phyloP scores from a whole-genome alignment of 2,888 invertebrate genomes.

The Heterodera filipjevi region DNA sequence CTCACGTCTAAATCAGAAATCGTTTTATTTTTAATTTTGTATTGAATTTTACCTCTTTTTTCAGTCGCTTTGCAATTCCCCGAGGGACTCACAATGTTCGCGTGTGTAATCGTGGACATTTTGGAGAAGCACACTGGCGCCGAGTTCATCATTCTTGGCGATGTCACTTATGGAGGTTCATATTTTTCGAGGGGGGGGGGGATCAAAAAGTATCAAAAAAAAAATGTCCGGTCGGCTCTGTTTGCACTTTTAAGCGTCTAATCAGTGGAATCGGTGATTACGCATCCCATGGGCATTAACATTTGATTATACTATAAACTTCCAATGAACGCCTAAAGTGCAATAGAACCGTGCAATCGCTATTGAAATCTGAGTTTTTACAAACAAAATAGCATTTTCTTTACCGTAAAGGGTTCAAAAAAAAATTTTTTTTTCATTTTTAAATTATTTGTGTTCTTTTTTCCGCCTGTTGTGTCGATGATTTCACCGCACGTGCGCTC shows the following conservation, averaged over 20 bases:
- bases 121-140: conserved; percentile 72
- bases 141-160: conserved; percentile 94
- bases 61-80: conserved; percentile 92
- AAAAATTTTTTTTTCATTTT: no score
- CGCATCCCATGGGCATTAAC: no score
- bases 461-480: conserved; percentile 88
- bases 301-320: no score
- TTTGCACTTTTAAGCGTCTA: background rate
- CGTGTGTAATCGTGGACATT: conserved; percentile 89
- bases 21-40: no score
- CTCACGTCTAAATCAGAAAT: no score
- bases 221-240: background rate
- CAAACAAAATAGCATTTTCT: no score
- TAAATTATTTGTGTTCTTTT: background rate
- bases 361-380: no score
- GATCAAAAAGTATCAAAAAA: no score
- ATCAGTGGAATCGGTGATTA: no score
- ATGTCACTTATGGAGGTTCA: conserved; percentile 86
- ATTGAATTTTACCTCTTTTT: conserved; percentile 39
- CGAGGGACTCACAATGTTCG: conserved; percentile 87
- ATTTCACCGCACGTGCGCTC: conserved; percentile 86
- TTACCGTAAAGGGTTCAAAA: no score
- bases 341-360: no score
- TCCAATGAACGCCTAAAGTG: no score
- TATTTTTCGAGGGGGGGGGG: background rate